Percentiles rank a stretch among this genome's conserved stretches.
These are phyloP conservation scores for Gephyroberyx darwinii DNA, from an alignment of 2,797 vertebrate species.

Conservation along the genomic window DNA sequence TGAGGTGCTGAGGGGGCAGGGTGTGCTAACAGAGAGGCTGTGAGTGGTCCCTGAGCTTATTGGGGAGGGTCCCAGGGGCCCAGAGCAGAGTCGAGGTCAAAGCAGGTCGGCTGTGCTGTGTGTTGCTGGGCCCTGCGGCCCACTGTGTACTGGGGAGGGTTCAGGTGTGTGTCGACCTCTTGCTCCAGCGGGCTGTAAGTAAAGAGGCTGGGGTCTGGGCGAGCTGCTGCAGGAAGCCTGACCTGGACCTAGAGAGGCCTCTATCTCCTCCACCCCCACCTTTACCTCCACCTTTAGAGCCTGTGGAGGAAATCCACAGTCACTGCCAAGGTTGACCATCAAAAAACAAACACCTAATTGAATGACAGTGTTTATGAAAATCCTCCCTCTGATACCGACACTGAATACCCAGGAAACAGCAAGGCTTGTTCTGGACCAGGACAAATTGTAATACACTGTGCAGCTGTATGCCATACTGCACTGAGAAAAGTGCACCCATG, in stretches of 20 bases:
- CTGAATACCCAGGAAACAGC: slow-evolving; percentile 21
- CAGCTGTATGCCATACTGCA: slow-evolving; percentile 28
- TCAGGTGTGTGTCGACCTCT: slow-evolving; percentile 80
- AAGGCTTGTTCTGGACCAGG: slow-evolving; percentile 23
- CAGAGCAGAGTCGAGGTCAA: slow-evolving; percentile 74
- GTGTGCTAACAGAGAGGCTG: slow-evolving; percentile 71
- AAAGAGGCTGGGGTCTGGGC: slow-evolving; percentile 73
- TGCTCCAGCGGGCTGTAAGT: slow-evolving; percentile 78
- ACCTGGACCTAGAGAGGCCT: slow-evolving; percentile 51
- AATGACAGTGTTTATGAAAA: background rate
- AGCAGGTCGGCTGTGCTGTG: slow-evolving; percentile 71
- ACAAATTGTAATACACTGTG: slow-evolving; percentile 27
- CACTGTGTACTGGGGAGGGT: slow-evolving; percentile 65
- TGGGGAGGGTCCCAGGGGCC: slow-evolving; percentile 65
- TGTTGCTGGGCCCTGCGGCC: slow-evolving; percentile 69
- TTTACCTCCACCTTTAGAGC: slow-evolving; percentile 21
- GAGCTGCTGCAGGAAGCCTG: slow-evolving; percentile 59
- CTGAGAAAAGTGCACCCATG: slow-evolving; percentile 43
- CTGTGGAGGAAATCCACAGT: slow-evolving; percentile 24
- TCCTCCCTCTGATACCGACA: background rate
- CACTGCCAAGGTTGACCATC: slow-evolving; percentile 5
- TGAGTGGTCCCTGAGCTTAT: slow-evolving; percentile 75
- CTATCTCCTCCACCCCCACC: slow-evolving; percentile 30
- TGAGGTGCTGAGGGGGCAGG: slow-evolving; percentile 60
- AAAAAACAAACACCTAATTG: slow-evolving; percentile 27